Base-by-base conservation (phyloP, 1,140 invertebrate species). In the Gryon sp. region DNA sequence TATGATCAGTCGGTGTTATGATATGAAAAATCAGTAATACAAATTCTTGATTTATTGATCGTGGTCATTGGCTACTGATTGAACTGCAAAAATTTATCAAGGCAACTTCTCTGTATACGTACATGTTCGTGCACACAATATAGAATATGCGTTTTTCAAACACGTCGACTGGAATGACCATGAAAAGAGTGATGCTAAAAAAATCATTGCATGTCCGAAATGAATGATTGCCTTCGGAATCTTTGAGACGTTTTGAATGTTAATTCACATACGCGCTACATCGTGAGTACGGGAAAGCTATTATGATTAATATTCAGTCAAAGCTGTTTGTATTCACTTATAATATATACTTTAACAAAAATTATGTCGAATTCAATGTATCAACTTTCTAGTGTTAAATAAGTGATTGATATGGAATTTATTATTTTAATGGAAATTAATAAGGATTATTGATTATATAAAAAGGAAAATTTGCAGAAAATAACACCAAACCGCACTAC, bases 51-150 rank as follows among this genome's bases (percentile, higher is more conserved):
- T 63, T 82, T 76, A 80, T 83, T 82, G 78, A 80, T 69, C 45
- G 77, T 60, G 76, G 66, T 65, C 76, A 72, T 80, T 76, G 69
- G 59, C 69, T 63, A 30, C 65, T 63, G 79, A 74, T 59, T 63
- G 57, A 50, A 81, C 79, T 65, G 78, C 78, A 86, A 86, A 86
- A 85, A 85, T 82, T 76, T 81, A 83, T 72, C 82, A 85, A 85
- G 84, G 83, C 75, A 76, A 78, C 73, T n/a, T n/a, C n/a, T n/a
- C n/a, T n/a, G 11, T 15, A 41, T 46, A 28, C 14, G 57, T 22
- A 20, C 18, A 30, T 32, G 50, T 20, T 30, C 34, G 34, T 40
- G 36, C 46, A 34, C 11, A 46, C 36, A 53, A 63, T 55, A 66
- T 43, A 55, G 45, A 41, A 65, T 63, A 46, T 74, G 45, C 45